Percentiles rank a stretch among this genome's conserved stretches.
phyloP scores from a whole-genome alignment of 1,140 invertebrate genomes.

The Trissolcus basalis region DNA sequence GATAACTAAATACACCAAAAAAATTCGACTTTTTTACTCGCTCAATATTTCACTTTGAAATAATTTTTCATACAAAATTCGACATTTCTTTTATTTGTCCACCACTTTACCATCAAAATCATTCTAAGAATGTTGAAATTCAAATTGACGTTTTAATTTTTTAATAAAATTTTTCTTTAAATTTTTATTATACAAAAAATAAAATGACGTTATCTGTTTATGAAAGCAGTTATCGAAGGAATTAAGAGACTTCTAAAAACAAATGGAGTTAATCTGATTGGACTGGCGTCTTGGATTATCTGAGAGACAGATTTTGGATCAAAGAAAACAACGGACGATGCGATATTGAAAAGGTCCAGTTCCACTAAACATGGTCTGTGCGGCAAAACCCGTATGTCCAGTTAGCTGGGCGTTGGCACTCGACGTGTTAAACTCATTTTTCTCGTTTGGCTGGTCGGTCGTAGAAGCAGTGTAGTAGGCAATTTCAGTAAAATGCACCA shows the following conservation, averaged over 20 bases:
- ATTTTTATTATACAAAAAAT: too few species aligned
- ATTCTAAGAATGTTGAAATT: too few species aligned
- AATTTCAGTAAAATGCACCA: constrained; percentile 50
- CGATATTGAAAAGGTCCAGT: constrained; percentile 57
- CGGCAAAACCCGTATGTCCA: constrained; percentile 62
- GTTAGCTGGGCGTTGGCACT: constrained; percentile 63
- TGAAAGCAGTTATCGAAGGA: too few species aligned
- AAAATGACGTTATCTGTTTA: too few species aligned
- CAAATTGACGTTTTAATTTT: too few species aligned
- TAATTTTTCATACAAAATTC: too few species aligned
- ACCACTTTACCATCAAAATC: too few species aligned
- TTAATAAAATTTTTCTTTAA: too few species aligned
- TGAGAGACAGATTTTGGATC: constrained; percentile 6
- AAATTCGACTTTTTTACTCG: too few species aligned
- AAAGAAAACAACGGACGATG: constrained; percentile 47
- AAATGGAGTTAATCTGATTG: constrained; percentile 52
- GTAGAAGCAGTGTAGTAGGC: constrained; percentile 44
- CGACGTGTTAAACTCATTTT: constrained; percentile 58
- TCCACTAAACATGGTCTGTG: constrained; percentile 40
- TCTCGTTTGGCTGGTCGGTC: constrained; percentile 55
- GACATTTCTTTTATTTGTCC: too few species aligned
- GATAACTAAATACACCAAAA: not conserved
- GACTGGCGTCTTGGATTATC: constrained; percentile 25
- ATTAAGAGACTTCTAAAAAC: constrained; percentile 24
- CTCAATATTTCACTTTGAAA: too few species aligned